Evolutionary conservation across 2,888 invertebrate species (phyloP).

Genomic region (Perdita meconis): DNA sequence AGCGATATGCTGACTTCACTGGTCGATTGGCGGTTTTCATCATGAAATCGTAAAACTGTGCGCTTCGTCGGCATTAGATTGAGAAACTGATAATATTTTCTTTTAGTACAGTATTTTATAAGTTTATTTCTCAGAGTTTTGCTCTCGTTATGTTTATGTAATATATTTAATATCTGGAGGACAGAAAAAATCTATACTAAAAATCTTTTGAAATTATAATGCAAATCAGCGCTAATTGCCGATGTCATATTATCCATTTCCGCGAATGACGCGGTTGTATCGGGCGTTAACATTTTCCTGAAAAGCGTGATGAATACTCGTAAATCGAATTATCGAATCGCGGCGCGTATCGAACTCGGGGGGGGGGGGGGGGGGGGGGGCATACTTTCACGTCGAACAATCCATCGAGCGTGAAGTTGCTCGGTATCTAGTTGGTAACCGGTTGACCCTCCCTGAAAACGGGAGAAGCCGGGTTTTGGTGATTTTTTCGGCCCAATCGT

Average conservation of each 20-base stretch:
- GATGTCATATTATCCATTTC: slow-evolving; percentile 17
- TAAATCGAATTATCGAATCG: slow-evolving; percentile 57
- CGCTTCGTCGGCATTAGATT: too few species aligned
- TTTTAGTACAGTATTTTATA: too few species aligned
- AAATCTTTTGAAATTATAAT: slow-evolving; percentile 1
- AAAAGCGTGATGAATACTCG: slow-evolving; percentile 4
- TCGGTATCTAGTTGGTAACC: slow-evolving; percentile 32
- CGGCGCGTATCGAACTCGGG: slow-evolving; percentile 32
- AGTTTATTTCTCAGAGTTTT: too few species aligned
- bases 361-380: too few species aligned
- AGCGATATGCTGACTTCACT: neutral
- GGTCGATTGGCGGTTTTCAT: neutral
- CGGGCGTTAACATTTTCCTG: slow-evolving; percentile 18
- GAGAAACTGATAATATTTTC: too few species aligned
- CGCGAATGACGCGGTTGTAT: neutral
- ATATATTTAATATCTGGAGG: too few species aligned
- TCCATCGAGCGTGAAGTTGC: slow-evolving; percentile 22
- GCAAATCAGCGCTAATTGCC: neutral
- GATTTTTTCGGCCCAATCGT: neutral
- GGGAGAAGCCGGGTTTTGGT: slow-evolving; percentile 30
- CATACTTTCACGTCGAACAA: neutral
- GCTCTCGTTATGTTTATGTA: too few species aligned
- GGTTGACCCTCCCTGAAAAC: slow-evolving; percentile 1
- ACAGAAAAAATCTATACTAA: neutral
- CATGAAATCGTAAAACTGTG: neutral